Base-by-base conservation (phyloP, 2,888 invertebrate species). In the Drosophila multiciliata region DNA sequence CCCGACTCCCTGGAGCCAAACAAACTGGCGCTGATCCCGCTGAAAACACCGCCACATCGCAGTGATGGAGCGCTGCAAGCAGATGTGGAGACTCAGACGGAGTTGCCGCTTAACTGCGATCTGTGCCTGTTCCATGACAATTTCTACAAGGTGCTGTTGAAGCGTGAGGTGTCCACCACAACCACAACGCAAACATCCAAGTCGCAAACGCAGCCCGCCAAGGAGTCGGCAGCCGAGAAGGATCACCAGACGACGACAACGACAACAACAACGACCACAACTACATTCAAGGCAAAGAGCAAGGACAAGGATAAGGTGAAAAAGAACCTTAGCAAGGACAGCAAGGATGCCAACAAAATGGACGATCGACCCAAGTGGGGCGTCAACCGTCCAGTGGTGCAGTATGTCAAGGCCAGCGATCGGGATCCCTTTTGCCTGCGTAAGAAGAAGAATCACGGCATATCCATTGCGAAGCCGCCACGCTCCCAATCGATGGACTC, bases 391-490 rank as follows among this genome's bases (percentile, higher is more conserved):
- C 97, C 97, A 7, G 95, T 96, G 32, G 96, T 96, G 12, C 96
- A 97, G 85, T 98, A 97, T 90, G 95, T 97, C 70, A 97, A 97
- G 90, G 97, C 98, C 93, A 97, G 97, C 89, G 98, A 98, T 92
- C 96, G 97, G 88, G 98, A 98, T 93, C 97, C 97, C 0, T 95
- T 97, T 91, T 97, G 97, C 86, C 76, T 93, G 72, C 89, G 93
- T 20, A 95, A 95, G 72, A 95, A 96, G 91, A 95, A 95, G 90
- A 89, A 83, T 65, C 79, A 89, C 7, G 73, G 73, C 12, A 26
- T 38, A 3, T 68, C 74, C 63, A 67, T 64, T 38, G 29, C 70
- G 3, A 96, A 96, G 92, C 93, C 95, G 63, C 94, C 90, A 3
- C 94, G 95, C 77, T 94, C 96, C 1, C 90, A 86, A 8, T 93